Conservation (phyloP, 1,140 invertebrate genomes). For the Atta cephalotes region DNA sequence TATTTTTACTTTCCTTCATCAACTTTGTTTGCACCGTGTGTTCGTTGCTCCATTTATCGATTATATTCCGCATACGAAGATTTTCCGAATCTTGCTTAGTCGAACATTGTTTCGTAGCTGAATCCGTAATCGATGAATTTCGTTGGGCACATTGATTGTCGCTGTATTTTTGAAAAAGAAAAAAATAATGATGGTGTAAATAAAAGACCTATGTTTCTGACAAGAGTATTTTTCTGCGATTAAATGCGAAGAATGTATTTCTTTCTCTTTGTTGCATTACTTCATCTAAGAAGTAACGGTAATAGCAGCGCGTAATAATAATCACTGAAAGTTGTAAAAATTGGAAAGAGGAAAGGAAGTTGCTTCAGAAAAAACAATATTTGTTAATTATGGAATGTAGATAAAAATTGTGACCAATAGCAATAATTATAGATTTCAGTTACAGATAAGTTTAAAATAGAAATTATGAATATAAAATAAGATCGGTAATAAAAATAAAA, state of each 20-base stretch:
- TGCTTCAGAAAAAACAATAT: neutral
- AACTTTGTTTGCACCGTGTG: neutral
- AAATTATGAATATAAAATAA: neutral
- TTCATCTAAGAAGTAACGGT: neutral
- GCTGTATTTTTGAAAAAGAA: neutral
- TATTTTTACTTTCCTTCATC: neutral
- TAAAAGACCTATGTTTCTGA: neutral
- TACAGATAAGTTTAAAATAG: neutral
- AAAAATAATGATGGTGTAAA: neutral
- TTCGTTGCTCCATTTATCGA: neutral
- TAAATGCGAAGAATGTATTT: neutral
- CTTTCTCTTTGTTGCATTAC: neutral
- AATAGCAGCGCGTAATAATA: neutral
- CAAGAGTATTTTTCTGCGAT: slow-evolving; percentile 11
- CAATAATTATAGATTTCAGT: neutral
- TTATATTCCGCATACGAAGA: neutral
- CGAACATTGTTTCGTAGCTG: neutral
- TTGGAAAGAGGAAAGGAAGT: neutral
- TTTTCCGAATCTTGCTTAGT: neutral
- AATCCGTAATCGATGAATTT: neutral
- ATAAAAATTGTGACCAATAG: neutral
- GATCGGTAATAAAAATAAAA: neutral
- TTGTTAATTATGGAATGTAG: neutral
- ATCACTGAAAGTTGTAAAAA: slow-evolving; percentile 6
- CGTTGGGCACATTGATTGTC: neutral